A percentile compares a stretch with the other conserved stretches of the same genome.
Conservation (phyloP, 2,888 invertebrate species). For the Hypselothyrea guttata region DNA sequence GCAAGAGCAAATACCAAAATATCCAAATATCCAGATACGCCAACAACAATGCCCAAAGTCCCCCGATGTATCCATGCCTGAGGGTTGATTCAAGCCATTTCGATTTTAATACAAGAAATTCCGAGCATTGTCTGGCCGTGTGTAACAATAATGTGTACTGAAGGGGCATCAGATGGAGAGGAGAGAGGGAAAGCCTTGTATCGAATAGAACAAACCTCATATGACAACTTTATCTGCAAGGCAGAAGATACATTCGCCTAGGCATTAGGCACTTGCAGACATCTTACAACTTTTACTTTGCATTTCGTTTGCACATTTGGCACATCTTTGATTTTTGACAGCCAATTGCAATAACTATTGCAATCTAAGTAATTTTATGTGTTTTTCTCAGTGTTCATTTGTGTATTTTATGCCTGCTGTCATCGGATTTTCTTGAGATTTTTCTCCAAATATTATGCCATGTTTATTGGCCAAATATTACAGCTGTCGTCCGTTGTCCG, state of each 20-base stretch:
- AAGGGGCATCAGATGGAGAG: constrained; percentile 10
- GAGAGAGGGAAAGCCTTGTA: background rate
- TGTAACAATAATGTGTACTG: constrained; percentile 31
- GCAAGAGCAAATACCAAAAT: constrained; percentile 30
- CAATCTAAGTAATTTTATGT: constrained; percentile 70
- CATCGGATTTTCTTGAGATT: constrained; percentile 37
- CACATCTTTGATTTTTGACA: constrained; percentile 65
- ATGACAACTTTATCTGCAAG: constrained; percentile 68
- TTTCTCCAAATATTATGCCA: constrained; percentile 31
- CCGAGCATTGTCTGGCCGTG: constrained; percentile 61
- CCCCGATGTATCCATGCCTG: constrained; percentile 4
- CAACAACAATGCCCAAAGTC: background rate
- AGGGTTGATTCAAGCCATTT: constrained; percentile 54
- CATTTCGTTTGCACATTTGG: constrained; percentile 7
- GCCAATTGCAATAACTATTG: constrained; percentile 32
- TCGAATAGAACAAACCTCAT: constrained; percentile 13
- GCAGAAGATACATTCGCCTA: constrained; percentile 10
- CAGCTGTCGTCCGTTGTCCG: constrained; percentile 20
- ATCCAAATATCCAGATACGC: constrained; percentile 36
- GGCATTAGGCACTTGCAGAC: constrained; percentile 9
- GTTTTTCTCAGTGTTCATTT: constrained; percentile 49
- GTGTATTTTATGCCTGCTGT: constrained; percentile 30
- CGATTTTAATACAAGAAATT: constrained; percentile 76
- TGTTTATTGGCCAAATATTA: background rate
- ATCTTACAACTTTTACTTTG: constrained; percentile 26